phyloP scores from a whole-genome alignment of 2,888 invertebrate genomes.

The Rhagonycha fulva region DNA sequence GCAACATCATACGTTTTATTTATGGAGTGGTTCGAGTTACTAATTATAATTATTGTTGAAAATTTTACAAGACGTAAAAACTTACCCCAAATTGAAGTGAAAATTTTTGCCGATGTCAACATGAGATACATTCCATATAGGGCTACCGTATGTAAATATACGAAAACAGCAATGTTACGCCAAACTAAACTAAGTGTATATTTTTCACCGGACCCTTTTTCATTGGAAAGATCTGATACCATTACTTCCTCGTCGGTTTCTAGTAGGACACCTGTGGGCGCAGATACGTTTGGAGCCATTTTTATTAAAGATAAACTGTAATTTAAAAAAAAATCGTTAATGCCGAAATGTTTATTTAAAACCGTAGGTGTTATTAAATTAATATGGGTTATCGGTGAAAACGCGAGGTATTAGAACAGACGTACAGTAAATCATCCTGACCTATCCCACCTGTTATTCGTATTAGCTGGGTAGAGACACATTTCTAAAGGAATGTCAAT shows the following conservation, averaged over 20 bases:
- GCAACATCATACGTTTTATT: background rate
- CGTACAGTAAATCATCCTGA: conserved; percentile 3
- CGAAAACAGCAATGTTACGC: conserved; percentile 79
- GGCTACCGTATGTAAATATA: conserved; percentile 74
- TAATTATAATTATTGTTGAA: background rate
- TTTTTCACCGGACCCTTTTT: conserved; percentile 25
- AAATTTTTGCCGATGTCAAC: conserved; percentile 74
- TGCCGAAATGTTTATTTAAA: background rate
- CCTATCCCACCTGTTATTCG: conserved; percentile 19
- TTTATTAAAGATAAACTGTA: conserved; percentile 16
- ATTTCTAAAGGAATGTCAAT: conserved; percentile 6
- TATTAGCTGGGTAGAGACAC: conserved; percentile 6
- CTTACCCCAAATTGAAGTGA: conserved; percentile 75
- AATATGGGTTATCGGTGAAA: background rate
- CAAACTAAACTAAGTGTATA: conserved; percentile 69
- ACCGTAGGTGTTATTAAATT: background rate
- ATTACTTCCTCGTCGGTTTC: conserved; percentile 64
- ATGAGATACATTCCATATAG: conserved; percentile 76
- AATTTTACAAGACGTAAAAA: conserved; percentile 22
- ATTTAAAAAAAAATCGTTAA: conserved; percentile 10
- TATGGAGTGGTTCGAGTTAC: background rate
- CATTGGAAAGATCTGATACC: conserved; percentile 28
- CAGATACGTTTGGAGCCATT: conserved; percentile 51
- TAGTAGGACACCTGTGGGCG: conserved; percentile 64
- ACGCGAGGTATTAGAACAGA: background rate